Percentiles rank a stretch among this genome's conserved stretches.
phyloP scores from a whole-genome alignment of 2,888 invertebrate genomes.

The Miltochrista miniata region DNA sequence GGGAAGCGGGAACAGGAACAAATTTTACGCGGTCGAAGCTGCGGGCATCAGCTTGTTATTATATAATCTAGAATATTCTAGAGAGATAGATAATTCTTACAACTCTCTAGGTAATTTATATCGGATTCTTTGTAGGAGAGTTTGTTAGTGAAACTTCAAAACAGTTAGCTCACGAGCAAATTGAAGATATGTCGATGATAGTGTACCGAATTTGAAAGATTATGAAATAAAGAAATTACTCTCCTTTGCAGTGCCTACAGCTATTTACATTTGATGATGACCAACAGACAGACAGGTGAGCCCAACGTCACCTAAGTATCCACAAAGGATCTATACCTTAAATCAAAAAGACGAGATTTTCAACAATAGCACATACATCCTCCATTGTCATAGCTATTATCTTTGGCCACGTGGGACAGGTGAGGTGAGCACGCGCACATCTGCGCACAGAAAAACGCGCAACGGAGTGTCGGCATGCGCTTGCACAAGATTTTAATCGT shows the following conservation, averaged over 20 bases:
- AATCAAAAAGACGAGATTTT: constrained; percentile 64
- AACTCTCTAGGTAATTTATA: no score
- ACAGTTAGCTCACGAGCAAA: no score
- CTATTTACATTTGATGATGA: constrained; percentile 13
- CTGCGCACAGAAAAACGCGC: constrained; percentile 67
- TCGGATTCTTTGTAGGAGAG: no score
- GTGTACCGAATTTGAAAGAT: no score
- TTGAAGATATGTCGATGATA: no score
- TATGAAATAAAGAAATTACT: no score
- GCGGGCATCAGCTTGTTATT: no score
- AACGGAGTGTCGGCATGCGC: constrained; percentile 65
- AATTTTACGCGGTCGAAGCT: no score
- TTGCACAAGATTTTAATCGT: constrained; percentile 81
- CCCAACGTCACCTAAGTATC: constrained; percentile 26
- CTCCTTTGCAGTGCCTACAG: background rate
- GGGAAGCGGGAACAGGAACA: no score
- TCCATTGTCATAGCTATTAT: constrained; percentile 68
- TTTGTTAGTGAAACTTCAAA: no score
- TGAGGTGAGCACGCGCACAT: constrained; percentile 77
- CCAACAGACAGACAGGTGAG: constrained; percentile 50
- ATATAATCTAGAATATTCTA: no score
- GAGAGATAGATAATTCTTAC: no score
- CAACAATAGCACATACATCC: constrained; percentile 64
- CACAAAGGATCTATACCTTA: constrained; percentile 53
- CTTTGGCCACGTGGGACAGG: constrained; percentile 80